Evolutionary conservation across 2,113 vertebrate species (phyloP).

Genomic region (Phocoena sinus): DNA sequence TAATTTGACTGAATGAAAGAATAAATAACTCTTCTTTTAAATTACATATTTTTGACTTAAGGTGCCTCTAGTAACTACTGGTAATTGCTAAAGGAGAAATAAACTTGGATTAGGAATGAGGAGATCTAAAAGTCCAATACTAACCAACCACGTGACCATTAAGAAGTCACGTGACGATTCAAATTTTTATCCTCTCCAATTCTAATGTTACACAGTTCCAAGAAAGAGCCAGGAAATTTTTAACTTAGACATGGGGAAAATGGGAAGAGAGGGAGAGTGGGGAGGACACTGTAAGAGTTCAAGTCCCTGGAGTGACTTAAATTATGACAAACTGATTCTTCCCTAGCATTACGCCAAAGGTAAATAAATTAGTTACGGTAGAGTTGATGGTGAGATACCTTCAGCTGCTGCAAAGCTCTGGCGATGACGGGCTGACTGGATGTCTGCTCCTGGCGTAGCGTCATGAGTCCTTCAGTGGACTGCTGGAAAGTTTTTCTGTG

Average conservation of each 20-base stretch:
- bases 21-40: neutral
- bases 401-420: slow-evolving; percentile 93
- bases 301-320: accelerated
- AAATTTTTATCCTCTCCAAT: neutral
- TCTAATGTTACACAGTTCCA: neutral
- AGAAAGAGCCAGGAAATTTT: neutral
- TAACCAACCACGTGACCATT: neutral
- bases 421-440: slow-evolving; percentile 96
- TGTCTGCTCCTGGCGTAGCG: slow-evolving; percentile 93
- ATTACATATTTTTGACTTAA: neutral
- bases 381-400: slow-evolving; percentile 79
- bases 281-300: neutral
- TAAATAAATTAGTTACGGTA: accelerated
- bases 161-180: neutral
- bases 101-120: neutral
- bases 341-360: neutral
- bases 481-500: slow-evolving; percentile 96
- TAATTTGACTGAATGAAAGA: neutral
- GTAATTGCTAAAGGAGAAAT: neutral
- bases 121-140: neutral
- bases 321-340: accelerated
- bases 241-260: neutral
- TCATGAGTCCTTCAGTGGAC: slow-evolving; percentile 89
- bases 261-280: accelerated
- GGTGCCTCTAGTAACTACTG: neutral